These are phyloP conservation scores for Castor canadensis DNA, from an alignment of 2,113 vertebrate genomes.

Conservation along the genomic window DNA sequence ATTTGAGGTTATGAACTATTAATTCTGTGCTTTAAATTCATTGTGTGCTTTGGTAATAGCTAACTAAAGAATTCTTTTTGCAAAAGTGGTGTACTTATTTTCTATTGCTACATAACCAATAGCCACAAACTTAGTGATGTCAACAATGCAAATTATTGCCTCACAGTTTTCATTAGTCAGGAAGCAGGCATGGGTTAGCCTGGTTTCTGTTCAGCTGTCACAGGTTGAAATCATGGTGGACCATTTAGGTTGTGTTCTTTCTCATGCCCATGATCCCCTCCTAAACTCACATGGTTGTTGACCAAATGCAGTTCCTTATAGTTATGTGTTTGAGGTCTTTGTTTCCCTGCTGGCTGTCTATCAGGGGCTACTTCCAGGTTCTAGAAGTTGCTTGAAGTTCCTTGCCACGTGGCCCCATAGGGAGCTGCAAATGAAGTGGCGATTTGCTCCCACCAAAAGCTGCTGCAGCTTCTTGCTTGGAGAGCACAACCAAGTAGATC, in stretches of 20 bases:
- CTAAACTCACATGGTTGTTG: neutral
- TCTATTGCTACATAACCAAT: accelerated
- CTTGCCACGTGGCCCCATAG: neutral
- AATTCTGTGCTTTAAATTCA: neutral
- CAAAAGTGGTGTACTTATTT: neutral
- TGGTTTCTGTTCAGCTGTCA: neutral
- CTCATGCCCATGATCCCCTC: accelerated
- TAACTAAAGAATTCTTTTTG: neutral
- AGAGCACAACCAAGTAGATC: no score
- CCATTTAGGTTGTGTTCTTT: accelerated
- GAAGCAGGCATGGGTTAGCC: no score
- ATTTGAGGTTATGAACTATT: neutral
- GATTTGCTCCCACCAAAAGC: neutral
- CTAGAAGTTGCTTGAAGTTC: neutral
- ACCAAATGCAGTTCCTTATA: neutral
- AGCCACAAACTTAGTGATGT: neutral
- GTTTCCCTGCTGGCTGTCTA: neutral
- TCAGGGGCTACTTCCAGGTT: neutral
- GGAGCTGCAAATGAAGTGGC: neutral
- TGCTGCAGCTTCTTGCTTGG: neutral
- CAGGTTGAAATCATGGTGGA: neutral
- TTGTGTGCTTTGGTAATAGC: neutral
- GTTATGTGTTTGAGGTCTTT: neutral
- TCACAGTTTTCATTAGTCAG: neutral
- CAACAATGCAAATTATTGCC: accelerated